A percentile compares a stretch with the other conserved stretches of the same genome.
These are phyloP conservation scores for pig (Sus scrofa) DNA, from an alignment of 2,113 vertebrate genomes.

Conservation along the genomic window DNA sequence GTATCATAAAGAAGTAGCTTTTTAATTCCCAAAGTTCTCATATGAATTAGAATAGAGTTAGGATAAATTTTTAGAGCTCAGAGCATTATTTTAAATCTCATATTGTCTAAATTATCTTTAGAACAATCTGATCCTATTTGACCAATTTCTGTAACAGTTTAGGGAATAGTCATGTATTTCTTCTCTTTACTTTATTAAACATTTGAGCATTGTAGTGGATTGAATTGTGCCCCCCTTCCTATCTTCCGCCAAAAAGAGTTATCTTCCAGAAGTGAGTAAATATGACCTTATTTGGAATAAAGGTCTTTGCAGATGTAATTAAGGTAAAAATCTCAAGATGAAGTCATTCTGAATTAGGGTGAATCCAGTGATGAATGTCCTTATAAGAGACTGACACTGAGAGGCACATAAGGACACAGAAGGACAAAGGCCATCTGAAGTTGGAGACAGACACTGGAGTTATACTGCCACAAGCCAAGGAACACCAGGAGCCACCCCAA, in stretches of 20 bases:
- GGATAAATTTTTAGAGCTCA: background rate
- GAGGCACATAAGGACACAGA: background rate
- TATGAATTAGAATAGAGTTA: slow-evolving; percentile 12
- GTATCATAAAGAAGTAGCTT: background rate
- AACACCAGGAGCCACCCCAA: background rate
- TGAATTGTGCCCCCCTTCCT: background rate
- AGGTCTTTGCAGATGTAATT: slow-evolving; percentile 33
- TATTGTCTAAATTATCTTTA: slow-evolving; percentile 5
- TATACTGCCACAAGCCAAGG: background rate
- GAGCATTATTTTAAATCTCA: slow-evolving; percentile 42
- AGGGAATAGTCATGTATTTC: background rate
- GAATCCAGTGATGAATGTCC: background rate
- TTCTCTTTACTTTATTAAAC: slow-evolving; percentile 43
- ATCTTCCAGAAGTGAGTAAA: background rate
- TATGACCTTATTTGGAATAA: background rate
- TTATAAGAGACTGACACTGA: background rate
- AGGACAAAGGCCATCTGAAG: background rate
- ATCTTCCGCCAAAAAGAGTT: background rate
- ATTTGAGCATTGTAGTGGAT: background rate
- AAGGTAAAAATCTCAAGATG: background rate
- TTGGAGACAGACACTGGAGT: background rate
- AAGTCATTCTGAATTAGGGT: background rate
- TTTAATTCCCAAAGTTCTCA: slow-evolving; percentile 42
- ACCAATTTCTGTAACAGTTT: slow-evolving; percentile 16
- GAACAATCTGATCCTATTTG: background rate